These are phyloP conservation scores for Meloidogyne chitwoodi DNA, from an alignment of 1,140 invertebrate genomes.

Conservation along the genomic window DNA sequence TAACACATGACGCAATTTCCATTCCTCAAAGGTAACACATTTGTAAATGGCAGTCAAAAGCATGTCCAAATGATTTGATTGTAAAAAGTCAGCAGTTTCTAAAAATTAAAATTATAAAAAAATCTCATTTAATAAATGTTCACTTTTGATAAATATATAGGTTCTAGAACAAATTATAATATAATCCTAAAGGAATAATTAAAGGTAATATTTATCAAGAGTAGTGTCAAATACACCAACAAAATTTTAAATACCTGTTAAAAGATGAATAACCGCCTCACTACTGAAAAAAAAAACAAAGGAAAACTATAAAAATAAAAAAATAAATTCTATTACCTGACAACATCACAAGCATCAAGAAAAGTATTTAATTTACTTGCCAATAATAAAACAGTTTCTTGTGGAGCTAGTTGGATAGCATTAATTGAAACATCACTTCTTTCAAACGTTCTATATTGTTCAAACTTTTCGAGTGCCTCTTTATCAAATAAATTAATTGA, in stretches of 20 bases:
- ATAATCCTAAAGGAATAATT: too few relatives aligned
- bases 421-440: slow-evolving; percentile 22
- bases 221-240: too few relatives aligned
- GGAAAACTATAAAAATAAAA: not conserved
- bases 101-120: not conserved
- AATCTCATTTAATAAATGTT: too few relatives aligned
- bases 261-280: slow-evolving; percentile 2
- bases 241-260: not conserved
- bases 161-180: too few relatives aligned
- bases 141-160: too few relatives aligned
- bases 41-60: not conserved
- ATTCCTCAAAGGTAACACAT: not conserved
- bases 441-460: slow-evolving; percentile 6
- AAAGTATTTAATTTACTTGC: not conserved
- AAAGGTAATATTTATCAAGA: not conserved
- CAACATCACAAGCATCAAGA: slow-evolving; percentile 1
- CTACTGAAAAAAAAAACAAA: not conserved
- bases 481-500: slow-evolving; percentile 1
- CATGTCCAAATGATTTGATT: not conserved
- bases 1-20: not conserved
- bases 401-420: slow-evolving; percentile 11
- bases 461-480: slow-evolving; percentile 5
- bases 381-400: slow-evolving; percentile 7
- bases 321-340: not conserved
- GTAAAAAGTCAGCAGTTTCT: slow-evolving; percentile 18